These are phyloP conservation scores for Conus canariensis DNA, from an alignment of 2,888 invertebrate genomes.

Conservation along the genomic window DNA sequence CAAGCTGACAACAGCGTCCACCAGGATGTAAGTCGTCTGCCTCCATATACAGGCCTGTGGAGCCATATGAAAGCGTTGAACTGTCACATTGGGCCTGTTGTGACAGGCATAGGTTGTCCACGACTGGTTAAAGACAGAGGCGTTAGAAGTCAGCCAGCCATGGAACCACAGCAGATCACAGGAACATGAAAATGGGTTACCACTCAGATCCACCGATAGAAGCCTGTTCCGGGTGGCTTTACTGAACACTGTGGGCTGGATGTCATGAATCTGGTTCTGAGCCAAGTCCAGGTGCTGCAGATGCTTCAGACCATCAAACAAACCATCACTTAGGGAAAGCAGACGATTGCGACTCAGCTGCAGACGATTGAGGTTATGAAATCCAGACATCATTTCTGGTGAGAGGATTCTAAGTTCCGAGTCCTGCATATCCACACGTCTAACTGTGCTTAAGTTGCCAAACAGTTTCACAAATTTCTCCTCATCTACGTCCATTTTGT, in stretches of 20 bases:
- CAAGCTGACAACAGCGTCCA: slow-evolving; percentile 37
- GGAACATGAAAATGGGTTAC: slow-evolving; percentile 84
- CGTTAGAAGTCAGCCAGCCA: slow-evolving; percentile 45
- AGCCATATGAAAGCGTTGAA: slow-evolving; percentile 28
- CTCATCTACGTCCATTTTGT: background rate
- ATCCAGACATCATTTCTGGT: background rate
- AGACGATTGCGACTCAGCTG: slow-evolving; percentile 35
- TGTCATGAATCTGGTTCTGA: slow-evolving; percentile 44
- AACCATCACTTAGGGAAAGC: slow-evolving; percentile 24
- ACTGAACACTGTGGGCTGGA: slow-evolving; percentile 47
- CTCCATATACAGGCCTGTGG: slow-evolving; percentile 48
- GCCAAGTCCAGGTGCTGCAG: slow-evolving; percentile 35
- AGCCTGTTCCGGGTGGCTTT: slow-evolving; percentile 34
- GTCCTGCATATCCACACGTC: background rate
- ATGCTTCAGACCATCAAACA: slow-evolving; percentile 32
- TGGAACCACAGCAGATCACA: slow-evolving; percentile 78
- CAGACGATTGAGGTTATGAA: background rate
- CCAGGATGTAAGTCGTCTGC: slow-evolving; percentile 29
- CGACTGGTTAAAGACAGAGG: slow-evolving; percentile 24
- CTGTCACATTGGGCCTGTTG: slow-evolving; percentile 11
- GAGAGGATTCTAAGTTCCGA: background rate
- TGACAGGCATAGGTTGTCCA: slow-evolving; percentile 29
- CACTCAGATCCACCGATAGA: slow-evolving; percentile 80
- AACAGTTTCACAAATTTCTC: background rate
- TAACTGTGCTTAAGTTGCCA: background rate